Percentiles rank a stretch among this genome's conserved stretches.
phyloP scores from a whole-genome alignment of 2,888 invertebrate genomes.

The Dynastes maya region DNA sequence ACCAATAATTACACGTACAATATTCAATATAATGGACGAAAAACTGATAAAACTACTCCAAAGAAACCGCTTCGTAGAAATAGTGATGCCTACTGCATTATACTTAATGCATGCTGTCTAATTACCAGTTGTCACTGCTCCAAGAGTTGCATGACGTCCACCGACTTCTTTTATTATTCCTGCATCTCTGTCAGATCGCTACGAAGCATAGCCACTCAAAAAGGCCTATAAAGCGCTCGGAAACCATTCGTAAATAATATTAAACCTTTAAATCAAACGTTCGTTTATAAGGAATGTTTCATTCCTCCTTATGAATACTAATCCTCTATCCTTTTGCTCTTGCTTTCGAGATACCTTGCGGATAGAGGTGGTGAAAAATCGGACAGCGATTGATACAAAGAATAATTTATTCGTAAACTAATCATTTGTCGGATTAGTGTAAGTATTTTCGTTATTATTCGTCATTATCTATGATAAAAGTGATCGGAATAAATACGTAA shows the following conservation, averaged over 20 bases:
- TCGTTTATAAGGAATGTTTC: constrained; percentile 11
- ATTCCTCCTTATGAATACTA: constrained; percentile 14
- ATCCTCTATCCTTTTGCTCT: constrained; percentile 1
- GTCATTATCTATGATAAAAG: background rate
- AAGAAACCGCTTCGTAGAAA: constrained; percentile 31
- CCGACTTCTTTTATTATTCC: constrained; percentile 40
- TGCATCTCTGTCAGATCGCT: constrained; percentile 18
- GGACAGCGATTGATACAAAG: background rate
- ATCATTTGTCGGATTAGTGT: constrained; percentile 40
- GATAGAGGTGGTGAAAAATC: constrained; percentile 30
- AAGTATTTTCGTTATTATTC: background rate
- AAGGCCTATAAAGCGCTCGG: constrained; percentile 29
- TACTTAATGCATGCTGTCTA: constrained; percentile 64
- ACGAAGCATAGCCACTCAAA: constrained; percentile 1
- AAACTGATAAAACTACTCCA: background rate
- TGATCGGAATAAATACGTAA: background rate
- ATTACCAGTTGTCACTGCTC: constrained; percentile 68
- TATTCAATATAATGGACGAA: background rate
- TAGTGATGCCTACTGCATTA: constrained; percentile 24
- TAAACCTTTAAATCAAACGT: constrained; percentile 19
- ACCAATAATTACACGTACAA: background rate
- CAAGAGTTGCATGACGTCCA: constrained; percentile 47
- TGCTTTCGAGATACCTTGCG: background rate
- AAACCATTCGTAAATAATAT: constrained; percentile 31
- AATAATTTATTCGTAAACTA: constrained; percentile 33